Conservation (phyloP, 1,140 invertebrate genomes). For the Chironomus tepperi region DNA sequence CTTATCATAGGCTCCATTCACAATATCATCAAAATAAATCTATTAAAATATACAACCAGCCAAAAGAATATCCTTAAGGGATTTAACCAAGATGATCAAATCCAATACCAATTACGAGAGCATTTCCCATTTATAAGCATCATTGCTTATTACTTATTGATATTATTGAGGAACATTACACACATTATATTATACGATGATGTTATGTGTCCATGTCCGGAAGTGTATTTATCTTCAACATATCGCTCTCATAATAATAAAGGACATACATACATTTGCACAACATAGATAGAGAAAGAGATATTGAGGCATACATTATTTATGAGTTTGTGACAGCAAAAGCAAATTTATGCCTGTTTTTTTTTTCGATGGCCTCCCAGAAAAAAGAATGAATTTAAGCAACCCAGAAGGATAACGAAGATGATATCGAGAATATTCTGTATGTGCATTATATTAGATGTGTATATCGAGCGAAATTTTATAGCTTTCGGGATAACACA, state of each 20-base stretch:
- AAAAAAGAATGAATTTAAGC: background rate
- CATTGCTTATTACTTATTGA: background rate
- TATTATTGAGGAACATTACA: conserved; percentile 11
- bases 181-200: background rate
- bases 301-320: background rate
- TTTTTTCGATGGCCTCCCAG: background rate
- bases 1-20: too few species aligned
- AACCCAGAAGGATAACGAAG: background rate
- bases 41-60: too few species aligned
- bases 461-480: conserved; percentile 7
- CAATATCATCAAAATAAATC: too few species aligned
- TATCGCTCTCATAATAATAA: conserved; percentile 1
- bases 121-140: too few species aligned
- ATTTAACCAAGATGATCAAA: too few species aligned
- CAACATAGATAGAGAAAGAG: too few species aligned
- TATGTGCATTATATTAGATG: background rate
- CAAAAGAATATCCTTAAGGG: too few species aligned
- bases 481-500: background rate
- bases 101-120: too few species aligned
- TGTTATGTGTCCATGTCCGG: background rate
- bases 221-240: background rate
- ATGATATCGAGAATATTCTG: background rate
- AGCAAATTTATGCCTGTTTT: background rate
- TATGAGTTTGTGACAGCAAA: conserved; percentile 2
- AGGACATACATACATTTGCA: background rate